Percentiles rank a stretch among this genome's conserved stretches.
Conservation (phyloP, 2,888 invertebrate genomes). For the Cerastoderma edule region DNA sequence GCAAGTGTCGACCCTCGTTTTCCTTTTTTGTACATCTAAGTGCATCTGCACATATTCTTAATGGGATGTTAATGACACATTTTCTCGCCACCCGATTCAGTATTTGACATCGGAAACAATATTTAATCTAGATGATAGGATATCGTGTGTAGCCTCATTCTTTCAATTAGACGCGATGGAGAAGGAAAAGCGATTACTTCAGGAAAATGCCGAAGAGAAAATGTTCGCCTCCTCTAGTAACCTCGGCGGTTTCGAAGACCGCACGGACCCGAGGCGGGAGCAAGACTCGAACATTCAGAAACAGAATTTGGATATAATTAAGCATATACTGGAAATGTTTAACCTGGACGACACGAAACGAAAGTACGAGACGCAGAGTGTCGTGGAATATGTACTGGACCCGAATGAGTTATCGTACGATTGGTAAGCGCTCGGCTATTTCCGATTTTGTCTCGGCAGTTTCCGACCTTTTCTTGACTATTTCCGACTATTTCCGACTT, state of each 20-base stretch:
- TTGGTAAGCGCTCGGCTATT: slow-evolving; percentile 50
- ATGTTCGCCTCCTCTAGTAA: slow-evolving; percentile 47
- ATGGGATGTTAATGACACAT: too few relatives aligned
- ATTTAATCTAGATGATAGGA: neutral
- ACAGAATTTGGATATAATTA: slow-evolving; percentile 51
- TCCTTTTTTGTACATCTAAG: too few relatives aligned
- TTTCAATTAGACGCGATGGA: neutral
- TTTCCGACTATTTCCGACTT: too few relatives aligned
- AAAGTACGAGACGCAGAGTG: slow-evolving; percentile 56
- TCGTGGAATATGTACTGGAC: slow-evolving; percentile 58
- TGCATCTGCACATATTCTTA: too few relatives aligned
- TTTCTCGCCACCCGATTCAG: too few relatives aligned
- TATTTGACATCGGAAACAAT: too few relatives aligned
- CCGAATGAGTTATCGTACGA: slow-evolving; percentile 62
- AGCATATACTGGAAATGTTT: slow-evolving; percentile 57
- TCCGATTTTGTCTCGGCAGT: too few relatives aligned
- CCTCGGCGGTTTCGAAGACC: slow-evolving; percentile 26
- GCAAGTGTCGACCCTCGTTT: too few relatives aligned
- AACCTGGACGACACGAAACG: slow-evolving; percentile 58
- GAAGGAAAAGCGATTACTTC: slow-evolving; percentile 11
- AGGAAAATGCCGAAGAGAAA: slow-evolving; percentile 25
- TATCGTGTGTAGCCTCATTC: neutral
- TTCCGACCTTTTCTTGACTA: too few relatives aligned
- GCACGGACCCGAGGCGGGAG: neutral
- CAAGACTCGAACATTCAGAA: slow-evolving; percentile 46